Percentiles rank a stretch among this genome's conserved stretches.
phyloP scores from a whole-genome alignment of 2,888 invertebrate genomes.

The Caenorhabditis plicata region DNA sequence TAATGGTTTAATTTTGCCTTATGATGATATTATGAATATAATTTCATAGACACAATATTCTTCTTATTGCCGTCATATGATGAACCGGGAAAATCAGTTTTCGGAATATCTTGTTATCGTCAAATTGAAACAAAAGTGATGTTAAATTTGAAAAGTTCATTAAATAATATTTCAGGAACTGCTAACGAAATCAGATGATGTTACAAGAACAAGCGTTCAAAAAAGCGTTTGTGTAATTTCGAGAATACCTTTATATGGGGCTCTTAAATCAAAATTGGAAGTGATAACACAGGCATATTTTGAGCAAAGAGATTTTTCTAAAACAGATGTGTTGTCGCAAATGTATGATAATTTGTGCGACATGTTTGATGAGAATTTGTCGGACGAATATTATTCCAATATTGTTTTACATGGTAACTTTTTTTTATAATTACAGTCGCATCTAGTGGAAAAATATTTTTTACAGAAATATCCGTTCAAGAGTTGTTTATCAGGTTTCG shows the following conservation, averaged over 20 bases:
- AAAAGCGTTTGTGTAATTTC: conserved; percentile 91
- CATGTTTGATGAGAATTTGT: conserved; percentile 71
- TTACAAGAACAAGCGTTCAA: conserved; percentile 94
- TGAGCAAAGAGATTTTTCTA: conserved; percentile 74
- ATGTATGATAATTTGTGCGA: conserved; percentile 88
- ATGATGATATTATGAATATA: background rate
- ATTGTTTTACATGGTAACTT: conserved; percentile 20
- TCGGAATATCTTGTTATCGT: conserved; percentile 93
- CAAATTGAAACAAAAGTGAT: conserved; percentile 80
- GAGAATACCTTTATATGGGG: conserved; percentile 82
- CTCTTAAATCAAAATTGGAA: conserved; percentile 88
- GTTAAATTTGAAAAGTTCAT: background rate
- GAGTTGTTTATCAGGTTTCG: conserved; percentile 82
- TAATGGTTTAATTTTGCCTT: conserved; percentile 1
- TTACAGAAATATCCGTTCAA: conserved; percentile 79
- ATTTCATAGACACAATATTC: conserved; percentile 80
- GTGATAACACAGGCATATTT: conserved; percentile 96
- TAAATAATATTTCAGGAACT: conserved; percentile 74
- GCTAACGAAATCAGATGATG: conserved; percentile 86
- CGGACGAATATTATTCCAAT: conserved; percentile 21
- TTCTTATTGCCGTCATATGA: conserved; percentile 88
- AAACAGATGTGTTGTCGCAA: conserved; percentile 75
- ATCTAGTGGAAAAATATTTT: conserved; percentile 27
- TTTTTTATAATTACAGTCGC: conserved; percentile 1
- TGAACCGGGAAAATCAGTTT: conserved; percentile 83